Percentiles rank a stretch among this genome's conserved stretches.
These are phyloP conservation scores for Lepisosteus oculatus DNA, from an alignment of 2,113 vertebrate species.

Conservation along the genomic window DNA sequence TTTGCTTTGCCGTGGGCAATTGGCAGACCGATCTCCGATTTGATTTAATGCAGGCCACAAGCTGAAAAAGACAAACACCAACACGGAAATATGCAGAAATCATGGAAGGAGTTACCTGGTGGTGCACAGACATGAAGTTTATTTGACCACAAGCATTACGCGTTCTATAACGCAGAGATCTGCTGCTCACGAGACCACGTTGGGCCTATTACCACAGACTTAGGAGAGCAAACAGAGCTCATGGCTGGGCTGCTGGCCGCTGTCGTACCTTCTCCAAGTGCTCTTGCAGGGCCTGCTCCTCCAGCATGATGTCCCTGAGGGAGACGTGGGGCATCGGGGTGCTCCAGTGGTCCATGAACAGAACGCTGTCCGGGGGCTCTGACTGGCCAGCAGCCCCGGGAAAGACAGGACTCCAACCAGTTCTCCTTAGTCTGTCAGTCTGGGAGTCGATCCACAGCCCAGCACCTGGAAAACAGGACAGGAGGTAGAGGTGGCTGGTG, in stretches of 20 bases:
- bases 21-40: too few species aligned
- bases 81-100: too few species aligned
- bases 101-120: too few species aligned
- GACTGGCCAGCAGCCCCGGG: constrained; percentile 31
- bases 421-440: neutral
- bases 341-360: constrained; percentile 88
- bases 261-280: constrained; percentile 75
- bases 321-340: constrained; percentile 75
- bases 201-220: too few species aligned
- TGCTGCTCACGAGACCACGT: too few species aligned
- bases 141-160: too few species aligned
- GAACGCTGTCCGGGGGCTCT: constrained; percentile 52
- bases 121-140: too few species aligned
- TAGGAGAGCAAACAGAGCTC: too few species aligned
- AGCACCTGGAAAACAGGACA: constrained; percentile 38
- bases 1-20: too few species aligned
- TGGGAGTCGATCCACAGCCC: constrained; percentile 40
- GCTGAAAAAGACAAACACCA: too few species aligned
- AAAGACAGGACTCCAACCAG: neutral
- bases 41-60: too few species aligned
- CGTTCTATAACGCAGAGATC: too few species aligned
- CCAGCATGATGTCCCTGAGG: constrained; percentile 88
- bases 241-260: neutral
- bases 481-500: neutral
- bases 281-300: constrained; percentile 86